Percentiles rank a stretch among this genome's conserved stretches.
phyloP scores from a whole-genome alignment of 1,140 invertebrate genomes.

The Bombus picipes region DNA sequence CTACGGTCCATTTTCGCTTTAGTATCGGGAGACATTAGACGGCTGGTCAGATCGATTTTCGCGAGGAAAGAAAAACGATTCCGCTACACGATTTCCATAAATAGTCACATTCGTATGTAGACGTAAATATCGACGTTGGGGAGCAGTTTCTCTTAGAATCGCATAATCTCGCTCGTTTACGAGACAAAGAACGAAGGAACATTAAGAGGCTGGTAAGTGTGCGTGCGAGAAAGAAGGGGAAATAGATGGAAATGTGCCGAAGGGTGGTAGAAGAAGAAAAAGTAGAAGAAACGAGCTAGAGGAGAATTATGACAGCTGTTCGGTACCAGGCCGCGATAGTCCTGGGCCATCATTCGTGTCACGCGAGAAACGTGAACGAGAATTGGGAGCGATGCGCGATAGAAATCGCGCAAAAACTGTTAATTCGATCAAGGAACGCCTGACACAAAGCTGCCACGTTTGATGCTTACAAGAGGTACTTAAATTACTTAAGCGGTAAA shows the following conservation, averaged over 20 bases:
- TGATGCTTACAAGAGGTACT: background rate
- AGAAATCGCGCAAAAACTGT: slow-evolving; percentile 10
- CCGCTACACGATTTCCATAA: slow-evolving; percentile 22
- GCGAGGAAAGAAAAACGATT: background rate
- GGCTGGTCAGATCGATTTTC: background rate
- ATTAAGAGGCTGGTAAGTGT: slow-evolving; percentile 11
- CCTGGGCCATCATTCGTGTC: slow-evolving; percentile 69
- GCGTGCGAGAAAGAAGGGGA: background rate
- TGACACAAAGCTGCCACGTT: background rate
- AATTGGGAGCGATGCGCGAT: slow-evolving; percentile 62
- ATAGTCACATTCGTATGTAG: slow-evolving; percentile 16
- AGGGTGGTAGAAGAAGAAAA: slow-evolving; percentile 51
- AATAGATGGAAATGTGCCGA: slow-evolving; percentile 1
- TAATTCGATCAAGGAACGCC: slow-evolving; percentile 1
- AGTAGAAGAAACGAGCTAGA: slow-evolving; percentile 55
- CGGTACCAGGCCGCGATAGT: slow-evolving; percentile 80
- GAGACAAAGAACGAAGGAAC: slow-evolving; percentile 29
- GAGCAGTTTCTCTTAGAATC: slow-evolving; percentile 21
- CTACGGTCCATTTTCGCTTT: no score
- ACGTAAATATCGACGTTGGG: slow-evolving; percentile 23
- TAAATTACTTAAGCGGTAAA: background rate
- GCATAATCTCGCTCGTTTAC: slow-evolving; percentile 19
- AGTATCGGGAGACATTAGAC: no score
- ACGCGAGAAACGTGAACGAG: slow-evolving; percentile 73
- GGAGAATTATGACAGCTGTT: slow-evolving; percentile 76